phyloP scores from a whole-genome alignment of 2,888 invertebrate genomes.

The Melipona beecheii region DNA sequence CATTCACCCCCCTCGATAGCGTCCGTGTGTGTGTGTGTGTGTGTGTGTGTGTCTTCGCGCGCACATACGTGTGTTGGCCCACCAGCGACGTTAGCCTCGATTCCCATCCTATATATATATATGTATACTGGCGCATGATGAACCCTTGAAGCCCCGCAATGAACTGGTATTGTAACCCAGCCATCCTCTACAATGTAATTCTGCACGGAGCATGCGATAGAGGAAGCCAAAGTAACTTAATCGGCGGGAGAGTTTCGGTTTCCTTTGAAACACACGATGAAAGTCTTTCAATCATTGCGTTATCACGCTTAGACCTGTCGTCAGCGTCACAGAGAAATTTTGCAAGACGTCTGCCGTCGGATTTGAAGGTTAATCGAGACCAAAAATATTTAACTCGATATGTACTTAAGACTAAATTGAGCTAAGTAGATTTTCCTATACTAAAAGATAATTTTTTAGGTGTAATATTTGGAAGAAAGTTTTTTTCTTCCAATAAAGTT shows the following conservation, averaged over 20 bases:
- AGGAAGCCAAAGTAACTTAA: slow-evolving; percentile 72
- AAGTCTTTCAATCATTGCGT: slow-evolving; percentile 17
- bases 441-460: too few relatives aligned
- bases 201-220: slow-evolving; percentile 62
- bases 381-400: too few relatives aligned
- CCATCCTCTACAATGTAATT: slow-evolving; percentile 64
- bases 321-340: too few relatives aligned
- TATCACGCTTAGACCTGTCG: neutral
- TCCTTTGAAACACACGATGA: slow-evolving; percentile 19
- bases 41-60: too few relatives aligned
- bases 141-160: slow-evolving; percentile 75
- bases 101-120: slow-evolving; percentile 57
- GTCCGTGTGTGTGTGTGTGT: neutral
- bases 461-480: too few relatives aligned
- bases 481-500: too few relatives aligned
- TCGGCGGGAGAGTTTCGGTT: slow-evolving; percentile 55
- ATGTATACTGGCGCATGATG: slow-evolving; percentile 50
- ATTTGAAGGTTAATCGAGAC: too few relatives aligned
- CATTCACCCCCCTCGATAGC: slow-evolving; percentile 44
- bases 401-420: too few relatives aligned
- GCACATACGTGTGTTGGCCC: slow-evolving; percentile 30
- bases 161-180: slow-evolving; percentile 63
- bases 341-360: too few relatives aligned
- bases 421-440: too few relatives aligned
- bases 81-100: slow-evolving; percentile 47